Conservation (phyloP, 2,113 vertebrate genomes). For the Channa maculata region DNA sequence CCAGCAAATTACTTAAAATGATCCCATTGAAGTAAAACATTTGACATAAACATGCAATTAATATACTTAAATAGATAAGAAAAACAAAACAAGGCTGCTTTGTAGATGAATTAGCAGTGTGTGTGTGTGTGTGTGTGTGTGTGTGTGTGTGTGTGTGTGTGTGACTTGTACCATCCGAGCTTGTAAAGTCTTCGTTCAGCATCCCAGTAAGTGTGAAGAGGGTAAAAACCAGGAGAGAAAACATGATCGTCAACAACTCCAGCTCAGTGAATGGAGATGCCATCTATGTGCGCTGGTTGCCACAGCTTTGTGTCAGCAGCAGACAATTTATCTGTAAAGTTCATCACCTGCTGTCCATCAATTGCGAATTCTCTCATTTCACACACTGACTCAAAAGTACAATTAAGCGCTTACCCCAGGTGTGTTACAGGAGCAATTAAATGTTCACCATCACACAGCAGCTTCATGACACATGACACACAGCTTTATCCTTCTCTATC, state of each 20-base stretch:
- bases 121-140: background rate
- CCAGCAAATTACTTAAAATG: no score
- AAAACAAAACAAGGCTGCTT: no score
- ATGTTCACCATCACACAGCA: constrained; percentile 5
- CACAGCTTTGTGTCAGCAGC: constrained; percentile 9
- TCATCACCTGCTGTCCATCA: background rate
- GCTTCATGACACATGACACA: constrained; percentile 10
- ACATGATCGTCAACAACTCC: constrained; percentile 71
- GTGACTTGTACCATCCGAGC: constrained; percentile 52
- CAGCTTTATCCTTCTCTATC: background rate
- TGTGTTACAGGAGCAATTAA: background rate
- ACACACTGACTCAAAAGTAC: constrained; percentile 12
- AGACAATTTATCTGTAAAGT: background rate
- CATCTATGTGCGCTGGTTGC: constrained; percentile 57
- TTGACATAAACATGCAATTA: no score
- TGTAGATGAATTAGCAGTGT: no score
- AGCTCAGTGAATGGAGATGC: constrained; percentile 66
- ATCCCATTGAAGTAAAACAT: no score
- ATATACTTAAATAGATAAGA: no score
- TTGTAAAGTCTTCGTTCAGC: constrained; percentile 56
- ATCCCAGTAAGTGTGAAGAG: constrained; percentile 76
- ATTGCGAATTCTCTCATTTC: background rate
- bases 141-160: constrained; percentile 26
- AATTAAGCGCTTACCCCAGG: constrained; percentile 18
- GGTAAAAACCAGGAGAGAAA: constrained; percentile 77